A percentile compares a stretch with the other conserved stretches of the same genome.
Conservation (phyloP, 2,888 invertebrate species). For the Heteromurus nitidus region DNA sequence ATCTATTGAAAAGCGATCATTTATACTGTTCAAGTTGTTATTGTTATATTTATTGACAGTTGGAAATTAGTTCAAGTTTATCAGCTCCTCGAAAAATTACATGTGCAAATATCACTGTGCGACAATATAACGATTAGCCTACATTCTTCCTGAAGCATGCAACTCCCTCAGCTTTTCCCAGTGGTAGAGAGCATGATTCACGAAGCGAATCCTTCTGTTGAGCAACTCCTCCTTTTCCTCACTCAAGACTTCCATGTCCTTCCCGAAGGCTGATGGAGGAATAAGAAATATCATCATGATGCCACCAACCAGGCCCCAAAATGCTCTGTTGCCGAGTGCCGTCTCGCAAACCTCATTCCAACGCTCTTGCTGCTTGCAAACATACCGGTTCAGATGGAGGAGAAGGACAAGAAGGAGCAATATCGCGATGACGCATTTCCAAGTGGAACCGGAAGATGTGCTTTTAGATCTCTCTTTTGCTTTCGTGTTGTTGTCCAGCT, state of each 20-base stretch:
- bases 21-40: too few species aligned
- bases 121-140: too few species aligned
- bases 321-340: neutral
- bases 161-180: constrained; percentile 31
- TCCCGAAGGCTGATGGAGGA: neutral
- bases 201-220: constrained; percentile 22
- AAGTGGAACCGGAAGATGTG: neutral
- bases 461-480: neutral
- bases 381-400: neutral
- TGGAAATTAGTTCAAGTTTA: too few species aligned
- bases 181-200: constrained; percentile 26
- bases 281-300: neutral
- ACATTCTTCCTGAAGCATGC: constrained; percentile 1
- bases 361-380: neutral
- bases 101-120: too few species aligned
- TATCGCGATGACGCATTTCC: neutral
- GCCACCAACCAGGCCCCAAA: neutral
- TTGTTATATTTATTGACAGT: too few species aligned
- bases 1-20: too few species aligned
- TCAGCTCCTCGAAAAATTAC: too few species aligned
- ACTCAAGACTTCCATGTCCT: neutral
- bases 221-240: constrained; percentile 4
- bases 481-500: neutral
- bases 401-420: neutral
- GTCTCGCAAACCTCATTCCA: neutral